phyloP scores from a whole-genome alignment of 2,888 invertebrate species.

The Agonum fuliginosum region DNA sequence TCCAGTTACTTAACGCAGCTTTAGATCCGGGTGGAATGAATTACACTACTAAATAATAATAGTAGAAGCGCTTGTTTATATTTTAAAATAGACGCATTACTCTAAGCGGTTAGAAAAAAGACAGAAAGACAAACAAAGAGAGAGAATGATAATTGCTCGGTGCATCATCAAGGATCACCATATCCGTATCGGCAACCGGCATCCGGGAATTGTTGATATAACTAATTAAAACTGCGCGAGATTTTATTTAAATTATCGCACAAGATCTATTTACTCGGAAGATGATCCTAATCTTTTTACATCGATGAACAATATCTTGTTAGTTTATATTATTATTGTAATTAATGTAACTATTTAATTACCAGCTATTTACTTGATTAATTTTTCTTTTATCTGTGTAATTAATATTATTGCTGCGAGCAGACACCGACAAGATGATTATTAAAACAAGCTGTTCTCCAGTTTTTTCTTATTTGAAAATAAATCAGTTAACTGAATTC shows the following conservation, averaged over 20 bases:
- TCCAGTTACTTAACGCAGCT: conserved; percentile 26
- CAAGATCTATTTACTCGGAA: not conserved
- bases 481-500: no score
- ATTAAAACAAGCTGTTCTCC: no score
- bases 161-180: conserved; percentile 50
- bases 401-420: conserved; percentile 9
- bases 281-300: not conserved
- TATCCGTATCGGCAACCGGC: conserved; percentile 52
- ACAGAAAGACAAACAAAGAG: conserved; percentile 19
- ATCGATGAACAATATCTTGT: conserved; percentile 18
- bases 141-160: conserved; percentile 39
- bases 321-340: not conserved
- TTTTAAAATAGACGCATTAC: conserved; percentile 37
- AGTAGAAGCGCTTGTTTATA: conserved; percentile 37
- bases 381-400: conserved; percentile 10
- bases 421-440: no score
- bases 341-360: conserved; percentile 22
- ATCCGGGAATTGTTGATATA: conserved; percentile 50
- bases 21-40: conserved; percentile 39
- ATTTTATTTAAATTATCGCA: conserved; percentile 42
- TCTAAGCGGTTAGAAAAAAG: not conserved
- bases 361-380: conserved; percentile 23
- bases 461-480: no score
- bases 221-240: conserved; percentile 32
- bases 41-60: conserved; percentile 48